phyloP scores from a whole-genome alignment of 2,797 vertebrate species.

The Lutjanus campechanus region DNA sequence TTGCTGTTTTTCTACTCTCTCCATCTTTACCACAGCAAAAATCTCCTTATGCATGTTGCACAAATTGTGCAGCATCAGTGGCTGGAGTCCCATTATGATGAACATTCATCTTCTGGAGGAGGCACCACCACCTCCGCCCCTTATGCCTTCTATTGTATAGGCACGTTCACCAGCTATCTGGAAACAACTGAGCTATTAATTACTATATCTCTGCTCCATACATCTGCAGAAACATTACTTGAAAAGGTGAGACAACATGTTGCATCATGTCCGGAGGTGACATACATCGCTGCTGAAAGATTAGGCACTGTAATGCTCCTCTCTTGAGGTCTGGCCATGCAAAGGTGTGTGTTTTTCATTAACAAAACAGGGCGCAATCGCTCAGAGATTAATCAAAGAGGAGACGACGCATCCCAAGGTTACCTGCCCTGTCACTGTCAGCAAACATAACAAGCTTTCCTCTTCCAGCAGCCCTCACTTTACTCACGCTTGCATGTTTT shows the following conservation, averaged over 20 bases:
- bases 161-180: background rate
- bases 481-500: background rate
- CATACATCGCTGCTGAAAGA: background rate
- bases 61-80: background rate
- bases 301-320: background rate
- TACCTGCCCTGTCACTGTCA: constrained; percentile 1
- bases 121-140: background rate
- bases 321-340: background rate
- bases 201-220: background rate
- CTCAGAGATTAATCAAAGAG: constrained; percentile 24
- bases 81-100: background rate
- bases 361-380: background rate
- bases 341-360: constrained; percentile 23
- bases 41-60: background rate
- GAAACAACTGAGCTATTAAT: background rate
- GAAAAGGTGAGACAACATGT: constrained; percentile 12
- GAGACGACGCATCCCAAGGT: constrained; percentile 5
- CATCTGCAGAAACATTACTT: background rate
- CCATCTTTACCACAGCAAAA: background rate
- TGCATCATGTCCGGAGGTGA: constrained; percentile 6
- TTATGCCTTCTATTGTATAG: background rate
- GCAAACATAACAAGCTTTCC: constrained; percentile 7
- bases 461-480: constrained; percentile 4
- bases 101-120: background rate
- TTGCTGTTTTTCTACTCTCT: background rate